Conservation (phyloP, 2,113 vertebrate genomes). For the Eclectus roratus region DNA sequence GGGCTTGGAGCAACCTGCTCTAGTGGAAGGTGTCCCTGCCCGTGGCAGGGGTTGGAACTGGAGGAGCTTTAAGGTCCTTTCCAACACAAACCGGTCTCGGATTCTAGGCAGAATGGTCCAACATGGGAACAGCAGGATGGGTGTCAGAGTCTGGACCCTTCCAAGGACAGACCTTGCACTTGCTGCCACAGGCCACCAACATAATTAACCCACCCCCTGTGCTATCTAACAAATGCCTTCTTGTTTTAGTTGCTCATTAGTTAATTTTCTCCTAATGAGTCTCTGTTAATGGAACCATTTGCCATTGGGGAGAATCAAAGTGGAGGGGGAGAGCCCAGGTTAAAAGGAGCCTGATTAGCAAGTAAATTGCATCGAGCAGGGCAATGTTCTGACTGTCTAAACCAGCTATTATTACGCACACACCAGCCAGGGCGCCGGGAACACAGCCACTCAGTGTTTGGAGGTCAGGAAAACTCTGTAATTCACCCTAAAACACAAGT, state of each 20-base stretch:
- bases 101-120: fast-evolving
- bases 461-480: constrained; percentile 49
- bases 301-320: not conserved
- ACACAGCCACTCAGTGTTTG: not conserved
- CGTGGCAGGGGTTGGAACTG: fast-evolving
- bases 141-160: not conserved
- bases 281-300: constrained; percentile 57
- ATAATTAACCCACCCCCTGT: not conserved
- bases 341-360: constrained; percentile 76
- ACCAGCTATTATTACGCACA: constrained; percentile 51
- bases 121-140: fast-evolving
- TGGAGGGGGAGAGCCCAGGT: not conserved
- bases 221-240: constrained; percentile 10
- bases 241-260: constrained; percentile 65
- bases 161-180: not conserved
- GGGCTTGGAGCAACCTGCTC: not conserved
- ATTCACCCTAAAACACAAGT: constrained; percentile 4
- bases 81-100: fast-evolving
- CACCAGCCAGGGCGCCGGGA: constrained; percentile 43
- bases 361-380: constrained; percentile 73
- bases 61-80: fast-evolving
- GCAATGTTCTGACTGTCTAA: constrained; percentile 67
- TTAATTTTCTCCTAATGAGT: constrained; percentile 75
- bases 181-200: not conserved
- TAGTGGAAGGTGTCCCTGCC: fast-evolving